Evolutionary conservation across 2,888 invertebrate species (phyloP).

Genomic region (Maniola hyperantus): DNA sequence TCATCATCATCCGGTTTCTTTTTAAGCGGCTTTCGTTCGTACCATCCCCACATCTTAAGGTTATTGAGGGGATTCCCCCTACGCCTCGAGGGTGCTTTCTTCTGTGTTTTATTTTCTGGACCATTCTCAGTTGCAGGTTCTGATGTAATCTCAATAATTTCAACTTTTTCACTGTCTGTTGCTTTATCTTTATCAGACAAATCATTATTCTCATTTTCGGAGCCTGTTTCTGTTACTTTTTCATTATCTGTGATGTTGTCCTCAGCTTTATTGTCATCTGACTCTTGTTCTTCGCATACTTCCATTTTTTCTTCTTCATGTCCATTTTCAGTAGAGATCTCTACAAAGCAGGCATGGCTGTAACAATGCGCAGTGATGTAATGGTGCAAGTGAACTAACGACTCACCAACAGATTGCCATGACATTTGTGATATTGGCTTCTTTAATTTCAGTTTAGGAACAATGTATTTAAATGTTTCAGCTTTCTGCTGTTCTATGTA

Average conservation of each 20-base stretch:
- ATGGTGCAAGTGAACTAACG: constrained; percentile 84
- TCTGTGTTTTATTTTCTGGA: constrained; percentile 68
- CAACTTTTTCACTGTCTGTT: constrained; percentile 61
- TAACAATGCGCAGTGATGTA: constrained; percentile 84
- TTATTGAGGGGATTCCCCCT: constrained; percentile 88
- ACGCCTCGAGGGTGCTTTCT: constrained; percentile 82
- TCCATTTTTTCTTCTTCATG: constrained; percentile 58
- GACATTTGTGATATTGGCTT: constrained; percentile 82
- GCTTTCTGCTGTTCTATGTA: constrained; percentile 80
- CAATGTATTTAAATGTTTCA: constrained; percentile 75
- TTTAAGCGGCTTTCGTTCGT: constrained; percentile 81
- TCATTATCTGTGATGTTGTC: constrained; percentile 52
- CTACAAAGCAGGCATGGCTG: constrained; percentile 78
- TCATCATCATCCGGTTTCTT: constrained; percentile 83
- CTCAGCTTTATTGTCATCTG: constrained; percentile 54
- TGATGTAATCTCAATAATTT: constrained; percentile 52
- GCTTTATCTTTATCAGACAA: constrained; percentile 72
- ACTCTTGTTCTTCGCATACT: constrained; percentile 62
- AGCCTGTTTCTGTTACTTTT: constrained; percentile 57
- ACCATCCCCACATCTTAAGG: constrained; percentile 91
- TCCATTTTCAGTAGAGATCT: constrained; percentile 64
- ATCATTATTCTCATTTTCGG: constrained; percentile 70
- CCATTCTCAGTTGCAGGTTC: constrained; percentile 50
- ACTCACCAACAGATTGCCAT: constrained; percentile 86
- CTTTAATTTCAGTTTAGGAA: constrained; percentile 82